phyloP scores from a whole-genome alignment of 2,797 vertebrate species.

The Danio albolineatus region DNA sequence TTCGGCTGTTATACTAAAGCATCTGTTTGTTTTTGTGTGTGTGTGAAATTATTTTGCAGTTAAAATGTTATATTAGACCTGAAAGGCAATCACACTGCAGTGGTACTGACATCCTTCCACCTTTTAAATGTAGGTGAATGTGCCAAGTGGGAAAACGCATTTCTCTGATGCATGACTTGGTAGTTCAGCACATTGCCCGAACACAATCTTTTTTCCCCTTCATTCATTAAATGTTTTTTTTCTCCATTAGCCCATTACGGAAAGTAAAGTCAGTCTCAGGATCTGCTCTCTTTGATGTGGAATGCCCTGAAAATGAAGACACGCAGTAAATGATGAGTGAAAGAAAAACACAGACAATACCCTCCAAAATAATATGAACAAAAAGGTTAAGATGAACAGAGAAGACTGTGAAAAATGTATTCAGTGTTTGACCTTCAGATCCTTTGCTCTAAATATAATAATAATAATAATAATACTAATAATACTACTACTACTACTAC shows the following conservation, averaged over 20 bases:
- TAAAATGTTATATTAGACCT: slow-evolving; percentile 27
- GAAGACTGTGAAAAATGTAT: too few species aligned
- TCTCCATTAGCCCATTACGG: neutral
- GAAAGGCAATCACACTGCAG: slow-evolving; percentile 22
- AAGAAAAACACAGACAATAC: neutral
- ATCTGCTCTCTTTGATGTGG: slow-evolving; percentile 4
- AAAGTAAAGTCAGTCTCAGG: neutral
- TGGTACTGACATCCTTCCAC: slow-evolving; percentile 15
- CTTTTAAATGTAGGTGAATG: slow-evolving; percentile 10
- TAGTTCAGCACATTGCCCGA: slow-evolving; percentile 26
- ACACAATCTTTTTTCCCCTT: slow-evolving; percentile 11
- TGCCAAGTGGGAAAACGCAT: slow-evolving; percentile 64
- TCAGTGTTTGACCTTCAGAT: too few species aligned
- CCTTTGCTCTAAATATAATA: too few species aligned
- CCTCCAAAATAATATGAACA: too few species aligned
- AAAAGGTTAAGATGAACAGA: too few species aligned
- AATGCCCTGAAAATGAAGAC: slow-evolving; percentile 22
- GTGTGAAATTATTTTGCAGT: slow-evolving; percentile 22
- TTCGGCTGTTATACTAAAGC: neutral
- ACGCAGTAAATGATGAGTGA: slow-evolving; percentile 8
- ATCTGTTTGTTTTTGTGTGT: too few species aligned
- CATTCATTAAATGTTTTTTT: slow-evolving; percentile 1
- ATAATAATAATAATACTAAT: too few species aligned
- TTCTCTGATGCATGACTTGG: slow-evolving; percentile 32
- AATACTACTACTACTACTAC: too few species aligned